Percentiles rank a stretch among this genome's conserved stretches.
Conservation (phyloP, 1,140 invertebrate species). For the Papilio aristodemus region DNA sequence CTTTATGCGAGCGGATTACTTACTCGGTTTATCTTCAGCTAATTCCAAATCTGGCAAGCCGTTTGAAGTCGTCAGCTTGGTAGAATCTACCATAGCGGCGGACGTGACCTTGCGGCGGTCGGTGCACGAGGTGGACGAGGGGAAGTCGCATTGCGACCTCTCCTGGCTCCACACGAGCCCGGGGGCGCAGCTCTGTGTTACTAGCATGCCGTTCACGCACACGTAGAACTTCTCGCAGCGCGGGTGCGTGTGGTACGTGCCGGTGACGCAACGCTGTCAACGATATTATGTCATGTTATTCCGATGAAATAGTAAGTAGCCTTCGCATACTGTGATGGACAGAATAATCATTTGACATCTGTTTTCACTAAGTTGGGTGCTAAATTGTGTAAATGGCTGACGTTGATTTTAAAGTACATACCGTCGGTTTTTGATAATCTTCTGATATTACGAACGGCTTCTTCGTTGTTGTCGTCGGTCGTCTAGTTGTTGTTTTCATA, state of each 20-base stretch:
- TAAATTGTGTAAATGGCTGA: not conserved
- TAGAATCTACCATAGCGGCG: constrained; percentile 44
- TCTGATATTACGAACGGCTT: constrained; percentile 36
- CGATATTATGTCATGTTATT: constrained; percentile 1
- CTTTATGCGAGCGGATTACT: too few relatives aligned
- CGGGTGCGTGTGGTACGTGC: constrained; percentile 82
- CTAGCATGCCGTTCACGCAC: constrained; percentile 84
- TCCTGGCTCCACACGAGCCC: constrained; percentile 85
- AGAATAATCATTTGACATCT: too few relatives aligned
- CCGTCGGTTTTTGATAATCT: constrained; percentile 50
- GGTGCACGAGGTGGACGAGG: constrained; percentile 52
- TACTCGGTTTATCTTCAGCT: constrained; percentile 50
- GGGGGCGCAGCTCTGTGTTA: constrained; percentile 85
- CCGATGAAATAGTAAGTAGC: too few relatives aligned
- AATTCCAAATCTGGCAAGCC: constrained; percentile 39
- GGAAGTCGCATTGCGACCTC: constrained; percentile 85
- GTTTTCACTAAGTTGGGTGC: not conserved
- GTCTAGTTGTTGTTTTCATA: constrained; percentile 45
- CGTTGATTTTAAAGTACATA: constrained; percentile 32
- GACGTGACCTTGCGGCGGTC: constrained; percentile 56
- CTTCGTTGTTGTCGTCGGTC: constrained; percentile 46
- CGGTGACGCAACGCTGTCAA: constrained; percentile 74
- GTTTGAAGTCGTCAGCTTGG: constrained; percentile 44
- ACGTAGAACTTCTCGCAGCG: constrained; percentile 85
- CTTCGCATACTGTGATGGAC: too few relatives aligned